phyloP scores from a whole-genome alignment of 2,113 vertebrate genomes.

The Alexandromys fortis region DNA sequence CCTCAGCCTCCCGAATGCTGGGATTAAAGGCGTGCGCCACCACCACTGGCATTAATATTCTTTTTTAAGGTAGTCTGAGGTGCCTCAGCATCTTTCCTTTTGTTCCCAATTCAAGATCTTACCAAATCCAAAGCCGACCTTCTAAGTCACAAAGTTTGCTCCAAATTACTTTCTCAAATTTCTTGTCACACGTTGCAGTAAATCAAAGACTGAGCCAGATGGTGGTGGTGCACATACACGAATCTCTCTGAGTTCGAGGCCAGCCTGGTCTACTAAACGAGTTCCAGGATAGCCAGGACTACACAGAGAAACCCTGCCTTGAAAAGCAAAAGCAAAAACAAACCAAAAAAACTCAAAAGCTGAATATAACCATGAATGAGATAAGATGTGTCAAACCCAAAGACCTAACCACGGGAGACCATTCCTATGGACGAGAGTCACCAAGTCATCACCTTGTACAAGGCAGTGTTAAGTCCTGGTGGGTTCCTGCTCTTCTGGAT shows the following conservation, averaged over 20 bases:
- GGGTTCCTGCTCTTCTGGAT: neutral
- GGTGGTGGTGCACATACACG: no score
- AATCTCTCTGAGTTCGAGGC: neutral
- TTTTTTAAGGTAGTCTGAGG: constrained; percentile 30
- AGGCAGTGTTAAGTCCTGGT: neutral
- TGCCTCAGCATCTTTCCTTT: constrained; percentile 16
- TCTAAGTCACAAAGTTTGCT: neutral
- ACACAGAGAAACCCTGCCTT: neutral
- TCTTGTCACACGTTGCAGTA: neutral
- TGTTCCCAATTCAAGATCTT: neutral
- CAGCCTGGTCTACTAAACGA: neutral
- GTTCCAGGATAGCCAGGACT: neutral
- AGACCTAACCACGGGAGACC: neutral
- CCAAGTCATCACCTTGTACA: neutral
- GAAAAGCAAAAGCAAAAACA: neutral
- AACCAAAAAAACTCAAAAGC: neutral
- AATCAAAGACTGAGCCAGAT: neutral
- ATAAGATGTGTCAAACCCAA: neutral
- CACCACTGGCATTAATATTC: neutral
- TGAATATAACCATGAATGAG: neutral
- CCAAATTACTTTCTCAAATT: constrained; percentile 24
- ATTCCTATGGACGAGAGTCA: neutral
- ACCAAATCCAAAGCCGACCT: constrained; percentile 25
- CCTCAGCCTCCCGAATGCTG: no score
- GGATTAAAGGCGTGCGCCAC: no score